Evolutionary conservation across 2,888 invertebrate genomes (phyloP), one percentile per base, ranked within the genome.

Genomic region (Sminthurinus aureus): DNA sequence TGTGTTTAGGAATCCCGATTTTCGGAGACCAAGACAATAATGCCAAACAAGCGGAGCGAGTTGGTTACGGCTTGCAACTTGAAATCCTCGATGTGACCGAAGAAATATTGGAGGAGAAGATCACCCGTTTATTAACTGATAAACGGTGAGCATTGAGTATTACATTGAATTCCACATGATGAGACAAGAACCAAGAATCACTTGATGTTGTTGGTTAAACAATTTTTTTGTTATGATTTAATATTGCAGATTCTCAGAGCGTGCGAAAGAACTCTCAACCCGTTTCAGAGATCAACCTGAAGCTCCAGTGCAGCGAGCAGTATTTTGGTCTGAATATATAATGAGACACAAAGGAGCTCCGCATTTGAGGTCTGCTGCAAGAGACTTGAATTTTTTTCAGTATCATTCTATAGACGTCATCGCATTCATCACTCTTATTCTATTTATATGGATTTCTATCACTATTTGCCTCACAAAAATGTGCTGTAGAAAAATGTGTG

Each of bases 241-340:
- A n/a, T n/a, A n/a, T 50, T 24, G 12, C 76, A 82, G 82, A 20
- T 82, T 76, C 51, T 15, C 91, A 52, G 92, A 92, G 78, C 90
- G 92, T 0, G 91, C 91, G 38, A 89, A 90, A 2, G 91, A 92
- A 0, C 88, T 94, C 4, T 89, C 90, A 4, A 90, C 91, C 80
- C 85, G 91, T 82, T 89, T 93, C 12, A 89, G 89, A 9, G 90
- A 92, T 88, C 89, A 82, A 58, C 26, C 73, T 15, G 22, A 71
- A 38, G 69, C 26, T 38, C 80, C 84, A 0, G 18, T 84, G 22
- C 80, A 84, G 38, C 75, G 73, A 22, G 84, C 80, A 4, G 64
- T 84, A 0, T 84, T 69, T 76, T 86, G 86, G 86, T 75, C 79
- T 6, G 87, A 86, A 24, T 86, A 87, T 66, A 82, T 90, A 15